Evolutionary conservation across 2,113 vertebrate species (phyloP).

Genomic region (Malurus elegans): DNA sequence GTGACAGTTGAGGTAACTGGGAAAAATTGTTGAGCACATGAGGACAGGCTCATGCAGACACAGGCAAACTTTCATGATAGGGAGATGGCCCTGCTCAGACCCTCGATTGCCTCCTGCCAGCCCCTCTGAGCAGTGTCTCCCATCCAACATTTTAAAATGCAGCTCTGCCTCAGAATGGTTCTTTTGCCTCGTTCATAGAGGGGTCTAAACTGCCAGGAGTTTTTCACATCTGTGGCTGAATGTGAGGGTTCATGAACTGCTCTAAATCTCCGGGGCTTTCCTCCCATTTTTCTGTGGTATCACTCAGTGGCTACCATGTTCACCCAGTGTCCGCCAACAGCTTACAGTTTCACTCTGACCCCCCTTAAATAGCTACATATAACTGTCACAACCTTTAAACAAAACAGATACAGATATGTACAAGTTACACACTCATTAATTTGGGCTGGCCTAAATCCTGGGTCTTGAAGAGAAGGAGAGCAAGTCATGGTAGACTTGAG

Average conservation of each 20-base stretch:
- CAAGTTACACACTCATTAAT: background rate
- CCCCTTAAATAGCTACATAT: background rate
- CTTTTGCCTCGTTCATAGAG: background rate
- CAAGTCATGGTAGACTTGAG: background rate
- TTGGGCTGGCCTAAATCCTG: background rate
- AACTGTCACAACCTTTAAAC: background rate
- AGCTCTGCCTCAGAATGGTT: background rate
- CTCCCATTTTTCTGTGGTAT: background rate
- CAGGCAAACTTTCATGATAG: background rate
- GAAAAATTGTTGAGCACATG: background rate
- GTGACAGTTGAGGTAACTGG: background rate
- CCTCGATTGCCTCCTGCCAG: accelerated
- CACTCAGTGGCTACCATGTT: background rate
- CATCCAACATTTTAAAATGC: background rate
- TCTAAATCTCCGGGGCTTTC: background rate
- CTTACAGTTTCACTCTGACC: background rate
- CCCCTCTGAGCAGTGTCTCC: background rate
- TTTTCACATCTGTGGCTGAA: background rate
- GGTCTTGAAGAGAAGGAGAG: background rate
- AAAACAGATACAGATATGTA: background rate
- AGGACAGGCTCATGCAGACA: background rate
- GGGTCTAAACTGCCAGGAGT: background rate
- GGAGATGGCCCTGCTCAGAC: background rate
- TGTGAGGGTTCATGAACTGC: background rate
- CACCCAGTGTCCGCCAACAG: background rate